Evolutionary conservation across 2,797 vertebrate species (phyloP).

Genomic region (Rhinatrema bivittatum): DNA sequence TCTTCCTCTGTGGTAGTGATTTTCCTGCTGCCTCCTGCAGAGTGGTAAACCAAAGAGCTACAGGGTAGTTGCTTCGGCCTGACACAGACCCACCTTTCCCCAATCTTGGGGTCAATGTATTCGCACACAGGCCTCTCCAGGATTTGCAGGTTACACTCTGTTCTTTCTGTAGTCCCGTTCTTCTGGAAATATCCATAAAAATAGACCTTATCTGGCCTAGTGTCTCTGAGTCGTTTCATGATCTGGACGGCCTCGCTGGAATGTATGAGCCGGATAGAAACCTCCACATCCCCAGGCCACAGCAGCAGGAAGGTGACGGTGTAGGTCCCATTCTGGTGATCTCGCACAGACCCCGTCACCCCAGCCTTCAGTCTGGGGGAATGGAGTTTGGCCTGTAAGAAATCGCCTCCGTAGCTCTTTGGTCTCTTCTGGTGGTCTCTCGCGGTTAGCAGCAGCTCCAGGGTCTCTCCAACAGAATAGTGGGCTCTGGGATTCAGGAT

Average conservation of each 20-base stretch:
- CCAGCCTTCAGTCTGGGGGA: conserved; percentile 25
- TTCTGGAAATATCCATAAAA: background rate
- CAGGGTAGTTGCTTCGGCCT: background rate
- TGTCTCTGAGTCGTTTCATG: conserved; percentile 22
- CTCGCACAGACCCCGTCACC: conserved; percentile 25
- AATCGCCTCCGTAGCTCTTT: conserved; percentile 38
- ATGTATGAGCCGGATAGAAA: conserved; percentile 36
- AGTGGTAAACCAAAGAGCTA: background rate
- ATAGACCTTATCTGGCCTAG: conserved; percentile 19
- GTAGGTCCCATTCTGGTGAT: conserved; percentile 42
- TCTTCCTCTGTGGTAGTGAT: background rate
- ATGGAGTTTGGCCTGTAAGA: conserved; percentile 36
- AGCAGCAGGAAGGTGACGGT: conserved; percentile 27
- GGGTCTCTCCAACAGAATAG: conserved; percentile 22
- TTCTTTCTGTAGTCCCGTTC: background rate
- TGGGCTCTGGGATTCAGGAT: conserved; percentile 1
- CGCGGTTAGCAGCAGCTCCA: conserved; percentile 25
- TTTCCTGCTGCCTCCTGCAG: background rate
- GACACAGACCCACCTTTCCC: background rate
- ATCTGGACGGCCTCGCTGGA: conserved; percentile 41
- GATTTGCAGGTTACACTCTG: background rate
- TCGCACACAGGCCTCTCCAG: background rate
- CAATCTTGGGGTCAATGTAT: background rate
- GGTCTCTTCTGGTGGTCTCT: conserved; percentile 19
- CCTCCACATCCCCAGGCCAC: conserved; percentile 31